These are phyloP conservation scores for Chromobotia macracanthus DNA, from an alignment of 2,797 vertebrate species.

Conservation along the genomic window DNA sequence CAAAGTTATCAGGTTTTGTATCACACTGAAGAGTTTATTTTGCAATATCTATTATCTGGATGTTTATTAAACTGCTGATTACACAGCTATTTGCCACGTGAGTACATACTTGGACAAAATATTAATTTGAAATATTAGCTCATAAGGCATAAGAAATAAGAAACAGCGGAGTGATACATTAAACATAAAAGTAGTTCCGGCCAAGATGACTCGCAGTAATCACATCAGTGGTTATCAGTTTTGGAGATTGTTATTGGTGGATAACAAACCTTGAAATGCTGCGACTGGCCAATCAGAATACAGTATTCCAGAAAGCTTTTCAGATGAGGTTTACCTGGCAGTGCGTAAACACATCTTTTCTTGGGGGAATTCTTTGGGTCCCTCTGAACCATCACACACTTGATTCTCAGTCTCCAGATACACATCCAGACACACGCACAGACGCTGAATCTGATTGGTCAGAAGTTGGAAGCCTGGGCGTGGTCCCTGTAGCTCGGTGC, in stretches of 20 bases:
- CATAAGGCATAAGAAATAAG: not conserved
- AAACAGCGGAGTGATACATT: not conserved
- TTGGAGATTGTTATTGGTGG: too few species aligned
- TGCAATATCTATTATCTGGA: too few species aligned
- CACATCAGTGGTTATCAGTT: not conserved
- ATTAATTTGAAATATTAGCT: not conserved
- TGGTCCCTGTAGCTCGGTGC: constrained; percentile 89
- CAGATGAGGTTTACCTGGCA: constrained; percentile 80
- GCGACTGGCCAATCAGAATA: too few species aligned
- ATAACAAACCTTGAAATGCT: too few species aligned
- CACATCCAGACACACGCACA: constrained; percentile 93
- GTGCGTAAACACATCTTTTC: constrained; percentile 98
- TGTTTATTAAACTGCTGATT: not conserved
- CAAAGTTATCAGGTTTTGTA: too few species aligned
- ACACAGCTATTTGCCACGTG: too few species aligned
- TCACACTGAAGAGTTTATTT: too few species aligned
- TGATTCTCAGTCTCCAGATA: constrained; percentile 95
- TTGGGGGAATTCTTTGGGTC: constrained; percentile 93
- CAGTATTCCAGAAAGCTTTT: not conserved
- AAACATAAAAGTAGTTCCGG: not conserved
- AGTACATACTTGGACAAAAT: not conserved
- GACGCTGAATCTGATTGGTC: constrained; percentile 93
- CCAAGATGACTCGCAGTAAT: not conserved
- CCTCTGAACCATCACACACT: constrained; percentile 88
- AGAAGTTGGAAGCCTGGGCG: constrained; percentile 90